Conservation (phyloP, 2,113 vertebrate species). For the Zosterops lateralis region DNA sequence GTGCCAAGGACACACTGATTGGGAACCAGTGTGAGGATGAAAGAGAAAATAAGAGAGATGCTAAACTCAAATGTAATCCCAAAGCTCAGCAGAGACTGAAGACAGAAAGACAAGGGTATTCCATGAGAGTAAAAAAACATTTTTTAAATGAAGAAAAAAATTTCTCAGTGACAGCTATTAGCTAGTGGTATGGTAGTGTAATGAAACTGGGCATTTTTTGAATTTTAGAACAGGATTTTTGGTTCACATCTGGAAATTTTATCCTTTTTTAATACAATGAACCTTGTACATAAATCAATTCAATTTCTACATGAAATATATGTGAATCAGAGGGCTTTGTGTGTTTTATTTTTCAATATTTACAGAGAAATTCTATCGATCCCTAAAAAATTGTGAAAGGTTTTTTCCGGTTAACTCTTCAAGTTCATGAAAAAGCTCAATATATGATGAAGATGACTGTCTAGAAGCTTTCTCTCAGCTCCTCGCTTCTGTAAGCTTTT, state of each 20-base stretch:
- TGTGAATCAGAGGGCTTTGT: fast-evolving
- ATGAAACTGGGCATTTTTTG: background rate
- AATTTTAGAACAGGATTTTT: background rate
- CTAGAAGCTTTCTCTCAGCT: background rate
- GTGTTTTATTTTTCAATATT: background rate
- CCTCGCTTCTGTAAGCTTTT: background rate
- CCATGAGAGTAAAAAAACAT: fast-evolving
- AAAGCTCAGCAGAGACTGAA: background rate
- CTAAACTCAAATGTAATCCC: background rate
- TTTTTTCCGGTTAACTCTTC: background rate
- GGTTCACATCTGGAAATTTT: background rate
- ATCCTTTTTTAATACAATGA: background rate
- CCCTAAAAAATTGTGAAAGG: fast-evolving
- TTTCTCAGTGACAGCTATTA: background rate
- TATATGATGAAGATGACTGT: background rate
- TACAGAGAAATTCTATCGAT: background rate
- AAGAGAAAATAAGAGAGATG: background rate
- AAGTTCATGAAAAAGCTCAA: background rate
- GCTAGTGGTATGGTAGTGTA: background rate
- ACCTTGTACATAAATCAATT: background rate
- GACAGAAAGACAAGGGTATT: background rate
- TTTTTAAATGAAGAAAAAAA: fast-evolving
- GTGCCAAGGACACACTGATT: background rate
- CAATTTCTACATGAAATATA: background rate
- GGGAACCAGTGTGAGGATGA: background rate